phyloP scores from a whole-genome alignment of 2,797 vertebrate genomes.

The Tinamus major region DNA sequence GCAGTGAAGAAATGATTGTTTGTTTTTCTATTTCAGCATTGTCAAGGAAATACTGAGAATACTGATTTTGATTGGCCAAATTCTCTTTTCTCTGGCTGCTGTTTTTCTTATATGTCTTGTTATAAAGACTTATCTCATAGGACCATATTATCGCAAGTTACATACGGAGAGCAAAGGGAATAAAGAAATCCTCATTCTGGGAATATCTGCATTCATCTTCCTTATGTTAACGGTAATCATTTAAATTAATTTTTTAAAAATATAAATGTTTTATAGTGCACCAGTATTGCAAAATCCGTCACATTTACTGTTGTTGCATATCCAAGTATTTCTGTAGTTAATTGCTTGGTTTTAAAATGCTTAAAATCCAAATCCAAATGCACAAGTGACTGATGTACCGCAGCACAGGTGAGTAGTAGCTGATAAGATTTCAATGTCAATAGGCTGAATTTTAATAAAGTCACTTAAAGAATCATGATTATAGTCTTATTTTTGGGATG shows the following conservation, averaged over 20 bases:
- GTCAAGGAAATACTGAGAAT: constrained; percentile 86
- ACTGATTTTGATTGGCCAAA: constrained; percentile 87
- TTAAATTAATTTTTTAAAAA: background rate
- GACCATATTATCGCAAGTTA: constrained; percentile 93
- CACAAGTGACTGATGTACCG: background rate
- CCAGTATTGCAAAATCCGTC: background rate
- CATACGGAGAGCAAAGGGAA: constrained; percentile 93
- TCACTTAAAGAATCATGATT: background rate
- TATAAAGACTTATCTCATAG: constrained; percentile 89
- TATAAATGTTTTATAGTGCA: background rate
- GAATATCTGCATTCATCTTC: constrained; percentile 93
- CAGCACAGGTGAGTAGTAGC: background rate
- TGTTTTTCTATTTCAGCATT: constrained; percentile 79
- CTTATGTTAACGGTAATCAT: constrained; percentile 90
- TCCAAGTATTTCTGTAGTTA: background rate
- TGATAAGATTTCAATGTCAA: background rate
- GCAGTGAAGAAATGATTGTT: constrained; percentile 25
- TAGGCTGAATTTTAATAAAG: background rate
- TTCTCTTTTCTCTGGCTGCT: constrained; percentile 88
- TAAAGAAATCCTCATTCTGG: constrained; percentile 95
- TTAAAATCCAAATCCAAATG: background rate
- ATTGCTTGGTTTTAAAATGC: background rate
- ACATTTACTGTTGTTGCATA: background rate
- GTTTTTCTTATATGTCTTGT: constrained; percentile 89
- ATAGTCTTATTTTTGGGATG: background rate